Evolutionary conservation across 2,113 vertebrate species (phyloP), one percentile per base, ranked within the genome.

Genomic region (Sebastes fasciatus): DNA sequence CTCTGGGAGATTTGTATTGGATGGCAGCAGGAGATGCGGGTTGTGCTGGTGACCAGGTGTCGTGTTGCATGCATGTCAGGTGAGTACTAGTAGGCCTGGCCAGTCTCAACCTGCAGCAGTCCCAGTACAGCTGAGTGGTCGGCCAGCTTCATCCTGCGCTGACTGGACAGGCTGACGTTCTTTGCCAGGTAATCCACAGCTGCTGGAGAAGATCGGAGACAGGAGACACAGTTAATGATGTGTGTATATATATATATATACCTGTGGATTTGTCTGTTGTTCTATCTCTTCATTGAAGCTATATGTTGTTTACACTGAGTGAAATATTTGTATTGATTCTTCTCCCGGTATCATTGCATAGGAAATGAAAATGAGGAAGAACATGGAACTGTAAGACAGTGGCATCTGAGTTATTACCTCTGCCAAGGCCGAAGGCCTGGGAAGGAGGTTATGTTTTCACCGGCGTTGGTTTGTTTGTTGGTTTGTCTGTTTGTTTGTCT

Each of bases 181-280:
- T 99, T 99, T 70, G 98, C 97, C 96, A 99, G 91, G 88, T 99
- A 99, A 91, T 99, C 98, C 69, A 99, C 98, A 8, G 98, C 97
- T 21, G 96, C 98, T 98, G 93, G n/a, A 49, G 40, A 69, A 1
- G 23, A 84, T 40, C 67, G 10, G 17, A 69, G 21, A 83, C 9
- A 80, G 13, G 49, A 72, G 5, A 11, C 1, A 71, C 5, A 23
- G 34, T 76, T 45, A 71, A 34, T 7, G 1, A 75, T 23, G 1
- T 8, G 43, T 43, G 0, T 16, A 40, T 62, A 34, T 34, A 60
- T 26, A 60, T 23, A 60, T 51, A 52, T 52, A 52, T 52, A 14
- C 14, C 11, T 51, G 1, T 54, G 16, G 17, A 17, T 19, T n/a
- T 55, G 52, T n/a, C 19, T 55, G n/a, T n/a, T 55, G 17, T 55